A percentile compares a stretch with the other conserved stretches of the same genome.
Evolutionary conservation across 2,113 vertebrate species (phyloP).

Genomic region (Mohoua ochrocephala): DNA sequence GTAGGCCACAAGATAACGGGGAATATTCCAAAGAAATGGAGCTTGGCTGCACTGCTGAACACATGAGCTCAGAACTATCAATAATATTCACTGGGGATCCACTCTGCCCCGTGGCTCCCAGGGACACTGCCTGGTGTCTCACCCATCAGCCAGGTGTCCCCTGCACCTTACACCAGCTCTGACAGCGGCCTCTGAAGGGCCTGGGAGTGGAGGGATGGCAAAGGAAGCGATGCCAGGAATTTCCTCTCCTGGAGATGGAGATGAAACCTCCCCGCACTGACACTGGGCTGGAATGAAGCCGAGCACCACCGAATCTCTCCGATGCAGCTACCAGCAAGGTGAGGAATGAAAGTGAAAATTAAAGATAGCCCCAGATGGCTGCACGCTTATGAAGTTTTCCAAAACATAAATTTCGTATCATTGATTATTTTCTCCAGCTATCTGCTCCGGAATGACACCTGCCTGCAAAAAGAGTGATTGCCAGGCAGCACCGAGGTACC

Average conservation of each 20-base stretch:
- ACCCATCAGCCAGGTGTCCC: neutral
- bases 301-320: neutral
- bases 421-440: neutral
- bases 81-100: neutral
- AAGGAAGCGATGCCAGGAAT: neutral
- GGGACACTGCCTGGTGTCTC: neutral
- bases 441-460: neutral
- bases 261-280: neutral
- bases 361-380: neutral
- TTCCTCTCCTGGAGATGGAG: neutral
- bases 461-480: neutral
- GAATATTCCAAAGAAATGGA: neutral
- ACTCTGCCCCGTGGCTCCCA: neutral
- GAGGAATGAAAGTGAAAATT: neutral
- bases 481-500: neutral
- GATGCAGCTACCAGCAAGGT: neutral
- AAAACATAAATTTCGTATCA: neutral
- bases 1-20: neutral
- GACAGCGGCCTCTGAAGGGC: neutral
- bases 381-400: neutral
- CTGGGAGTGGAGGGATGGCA: neutral
- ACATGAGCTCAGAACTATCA: neutral
- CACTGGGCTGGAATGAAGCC: neutral
- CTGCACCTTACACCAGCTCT: neutral
- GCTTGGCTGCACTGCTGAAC: neutral